Evolutionary conservation across 2,888 invertebrate species (phyloP).

Genomic region (Protula sp.): DNA sequence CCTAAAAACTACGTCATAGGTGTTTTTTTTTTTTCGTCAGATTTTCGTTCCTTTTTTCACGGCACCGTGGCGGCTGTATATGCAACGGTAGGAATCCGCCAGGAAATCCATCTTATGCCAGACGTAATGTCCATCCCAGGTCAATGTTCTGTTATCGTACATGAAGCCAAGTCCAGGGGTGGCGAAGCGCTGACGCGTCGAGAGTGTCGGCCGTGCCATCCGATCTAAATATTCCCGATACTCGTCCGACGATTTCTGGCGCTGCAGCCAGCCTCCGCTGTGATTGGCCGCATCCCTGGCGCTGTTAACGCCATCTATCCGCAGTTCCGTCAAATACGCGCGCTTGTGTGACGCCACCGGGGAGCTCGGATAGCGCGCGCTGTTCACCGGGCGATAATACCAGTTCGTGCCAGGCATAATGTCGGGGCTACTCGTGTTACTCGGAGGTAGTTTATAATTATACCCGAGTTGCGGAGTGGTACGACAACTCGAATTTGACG

Average conservation of each 20-base stretch:
- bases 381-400: constrained; percentile 1
- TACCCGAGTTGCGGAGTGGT: too few species aligned
- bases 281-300: background rate
- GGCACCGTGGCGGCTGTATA: constrained; percentile 2
- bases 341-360: background rate
- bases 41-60: background rate
- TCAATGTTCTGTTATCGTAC: background rate
- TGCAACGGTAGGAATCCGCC: constrained; percentile 3
- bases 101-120: constrained; percentile 7
- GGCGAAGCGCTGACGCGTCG: background rate
- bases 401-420: background rate
- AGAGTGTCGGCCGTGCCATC: constrained; percentile 3
- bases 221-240: background rate
- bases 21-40: too few species aligned
- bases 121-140: constrained; percentile 3
- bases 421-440: too few species aligned
- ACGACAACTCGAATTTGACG: too few species aligned
- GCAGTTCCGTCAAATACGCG: background rate
- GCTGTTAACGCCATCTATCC: background rate
- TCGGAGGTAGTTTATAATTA: too few species aligned
- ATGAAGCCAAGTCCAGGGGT: background rate
- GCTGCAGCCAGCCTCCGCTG: background rate
- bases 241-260: background rate
- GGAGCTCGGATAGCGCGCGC: background rate
- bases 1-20: too few species aligned